Conservation (phyloP, 2,797 vertebrate species). For the Odontamblyopus lacepedii region DNA sequence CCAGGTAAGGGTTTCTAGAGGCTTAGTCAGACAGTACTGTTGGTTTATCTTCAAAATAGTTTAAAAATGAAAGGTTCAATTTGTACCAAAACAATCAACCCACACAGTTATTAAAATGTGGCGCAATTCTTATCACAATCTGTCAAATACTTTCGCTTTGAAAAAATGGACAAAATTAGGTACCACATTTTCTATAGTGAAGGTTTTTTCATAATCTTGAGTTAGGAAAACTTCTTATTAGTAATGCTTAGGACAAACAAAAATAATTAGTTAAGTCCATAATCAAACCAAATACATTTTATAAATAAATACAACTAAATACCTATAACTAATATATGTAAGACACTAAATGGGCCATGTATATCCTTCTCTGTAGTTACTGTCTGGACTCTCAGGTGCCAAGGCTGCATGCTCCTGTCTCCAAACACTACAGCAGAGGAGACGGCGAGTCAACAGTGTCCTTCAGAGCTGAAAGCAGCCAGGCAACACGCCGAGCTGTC, state of each 20-base stretch:
- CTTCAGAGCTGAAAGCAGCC: conserved; percentile 37
- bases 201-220: neutral
- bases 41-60: neutral
- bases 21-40: neutral
- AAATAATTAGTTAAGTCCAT: too few relatives aligned
- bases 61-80: neutral
- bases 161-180: neutral
- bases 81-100: neutral
- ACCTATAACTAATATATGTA: neutral
- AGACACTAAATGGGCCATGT: neutral
- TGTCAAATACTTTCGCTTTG: neutral
- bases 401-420: conserved; percentile 6
- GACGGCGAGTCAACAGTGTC: conserved; percentile 18
- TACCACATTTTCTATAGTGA: neutral
- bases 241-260: neutral
- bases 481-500: conserved; percentile 46
- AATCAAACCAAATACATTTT: neutral
- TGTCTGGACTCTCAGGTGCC: conserved; percentile 7
- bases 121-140: neutral
- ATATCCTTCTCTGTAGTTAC: neutral
- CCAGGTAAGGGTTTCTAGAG: neutral
- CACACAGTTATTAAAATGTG: neutral
- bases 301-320: neutral
- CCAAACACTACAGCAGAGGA: conserved; percentile 21
- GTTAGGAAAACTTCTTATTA: neutral